These are phyloP conservation scores for Rhynchophorus ferrugineus DNA, from an alignment of 1,140 invertebrate genomes.

Conservation along the genomic window DNA sequence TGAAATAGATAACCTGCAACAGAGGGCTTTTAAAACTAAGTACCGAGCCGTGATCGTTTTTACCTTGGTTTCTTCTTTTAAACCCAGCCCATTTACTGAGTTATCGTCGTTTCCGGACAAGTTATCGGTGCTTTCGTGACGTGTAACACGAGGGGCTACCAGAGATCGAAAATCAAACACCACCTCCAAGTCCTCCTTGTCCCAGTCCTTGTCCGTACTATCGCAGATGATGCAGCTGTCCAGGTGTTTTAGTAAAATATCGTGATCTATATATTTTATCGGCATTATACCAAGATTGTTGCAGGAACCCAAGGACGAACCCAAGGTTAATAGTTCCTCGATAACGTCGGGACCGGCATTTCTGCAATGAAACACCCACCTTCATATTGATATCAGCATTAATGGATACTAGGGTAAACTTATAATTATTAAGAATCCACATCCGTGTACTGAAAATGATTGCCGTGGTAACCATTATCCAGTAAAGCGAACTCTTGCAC, in stretches of 20 bases:
- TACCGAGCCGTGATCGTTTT: not conserved
- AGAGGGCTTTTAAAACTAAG: not conserved
- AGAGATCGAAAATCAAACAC: not conserved
- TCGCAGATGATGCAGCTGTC: conserved; percentile 57
- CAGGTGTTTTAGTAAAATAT: conserved; percentile 58
- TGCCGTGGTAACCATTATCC: no score
- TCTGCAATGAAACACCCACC: not conserved
- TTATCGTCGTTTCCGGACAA: not conserved
- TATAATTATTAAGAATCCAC: no score
- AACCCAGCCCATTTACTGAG: not conserved
- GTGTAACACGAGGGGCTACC: not conserved
- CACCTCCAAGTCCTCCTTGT: not conserved
- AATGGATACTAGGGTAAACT: no score
- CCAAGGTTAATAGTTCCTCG: not conserved
- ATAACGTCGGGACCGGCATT: not conserved
- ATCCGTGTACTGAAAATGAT: no score
- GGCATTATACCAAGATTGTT: conserved; percentile 58
- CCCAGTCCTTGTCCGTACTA: not conserved
- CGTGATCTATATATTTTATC: conserved; percentile 55
- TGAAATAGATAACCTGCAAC: conserved; percentile 46
- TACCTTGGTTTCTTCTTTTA: not conserved
- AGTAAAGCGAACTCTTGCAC: no score
- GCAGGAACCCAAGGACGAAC: conserved; percentile 51
- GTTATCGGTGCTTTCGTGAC: not conserved
- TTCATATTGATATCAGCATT: no score